phyloP scores from a whole-genome alignment of 2,113 vertebrate genomes.

The Deroptyus accipitrinus region DNA sequence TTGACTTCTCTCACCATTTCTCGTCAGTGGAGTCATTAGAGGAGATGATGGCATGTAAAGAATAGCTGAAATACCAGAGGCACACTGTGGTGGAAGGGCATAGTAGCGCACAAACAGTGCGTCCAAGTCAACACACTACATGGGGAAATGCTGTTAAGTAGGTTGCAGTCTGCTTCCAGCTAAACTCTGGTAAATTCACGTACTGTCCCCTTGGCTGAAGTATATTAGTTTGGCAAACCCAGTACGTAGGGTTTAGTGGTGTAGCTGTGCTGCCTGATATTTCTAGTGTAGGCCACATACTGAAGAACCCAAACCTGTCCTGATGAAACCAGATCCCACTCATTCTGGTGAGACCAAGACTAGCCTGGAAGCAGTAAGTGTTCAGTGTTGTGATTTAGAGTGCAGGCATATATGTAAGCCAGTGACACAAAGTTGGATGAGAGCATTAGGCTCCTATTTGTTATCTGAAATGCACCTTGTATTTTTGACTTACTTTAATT shows the following conservation, averaged over 20 bases:
- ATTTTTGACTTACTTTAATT: neutral
- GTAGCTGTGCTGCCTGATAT: neutral
- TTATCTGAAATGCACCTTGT: neutral
- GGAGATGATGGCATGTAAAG: neutral
- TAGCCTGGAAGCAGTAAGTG: neutral
- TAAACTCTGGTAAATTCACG: neutral
- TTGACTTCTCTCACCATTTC: neutral
- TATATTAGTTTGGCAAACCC: neutral
- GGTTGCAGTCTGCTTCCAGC: neutral
- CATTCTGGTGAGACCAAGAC: neutral
- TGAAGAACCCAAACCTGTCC: neutral
- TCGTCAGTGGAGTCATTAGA: neutral
- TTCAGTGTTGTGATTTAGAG: neutral
- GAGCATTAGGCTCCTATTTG: neutral
- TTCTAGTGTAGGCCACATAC: neutral
- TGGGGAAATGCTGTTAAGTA: neutral
- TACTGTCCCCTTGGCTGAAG: neutral
- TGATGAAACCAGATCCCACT: neutral
- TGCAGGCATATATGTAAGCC: neutral
- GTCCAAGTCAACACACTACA: too few species aligned
- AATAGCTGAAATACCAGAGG: neutral
- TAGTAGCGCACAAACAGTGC: neutral
- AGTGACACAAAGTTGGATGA: neutral
- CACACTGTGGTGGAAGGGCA: fast-evolving
- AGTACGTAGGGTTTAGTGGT: neutral